Conservation (phyloP, 2,113 vertebrate species). For the Nothocercus julius region DNA sequence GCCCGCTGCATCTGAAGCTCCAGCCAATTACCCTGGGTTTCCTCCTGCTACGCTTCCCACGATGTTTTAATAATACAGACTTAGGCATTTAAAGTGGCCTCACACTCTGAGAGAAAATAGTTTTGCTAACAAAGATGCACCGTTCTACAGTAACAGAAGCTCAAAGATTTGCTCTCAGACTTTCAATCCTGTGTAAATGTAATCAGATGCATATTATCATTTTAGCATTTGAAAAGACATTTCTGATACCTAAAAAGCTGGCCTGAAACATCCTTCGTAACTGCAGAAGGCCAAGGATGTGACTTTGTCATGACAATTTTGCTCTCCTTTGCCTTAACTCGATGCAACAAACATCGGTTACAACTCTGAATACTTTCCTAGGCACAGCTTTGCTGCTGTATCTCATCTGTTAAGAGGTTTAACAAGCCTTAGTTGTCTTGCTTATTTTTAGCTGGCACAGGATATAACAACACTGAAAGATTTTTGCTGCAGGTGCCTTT, state of each 20-base stretch:
- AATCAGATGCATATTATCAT: background rate
- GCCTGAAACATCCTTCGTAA: background rate
- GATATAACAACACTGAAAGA: background rate
- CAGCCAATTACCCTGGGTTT: conserved; percentile 54
- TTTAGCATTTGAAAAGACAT: background rate
- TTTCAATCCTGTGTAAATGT: background rate
- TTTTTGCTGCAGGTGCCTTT: background rate
- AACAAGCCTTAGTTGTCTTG: conserved; percentile 44
- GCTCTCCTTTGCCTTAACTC: background rate
- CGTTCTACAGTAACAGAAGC: background rate
- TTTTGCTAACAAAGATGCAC: background rate
- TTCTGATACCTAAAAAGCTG: background rate
- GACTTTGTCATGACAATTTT: background rate
- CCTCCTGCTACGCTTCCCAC: conserved; percentile 53
- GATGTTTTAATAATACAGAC: conserved; percentile 21
- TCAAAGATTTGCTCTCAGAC: background rate
- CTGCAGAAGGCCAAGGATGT: background rate
- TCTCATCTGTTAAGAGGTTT: conserved; percentile 68
- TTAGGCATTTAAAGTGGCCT: conserved; percentile 44
- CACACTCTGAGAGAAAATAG: background rate
- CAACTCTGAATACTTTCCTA: background rate
- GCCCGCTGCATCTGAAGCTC: conserved; percentile 22
- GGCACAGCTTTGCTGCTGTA: background rate
- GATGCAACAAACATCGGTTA: background rate
- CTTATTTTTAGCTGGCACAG: conserved; percentile 61